Conservation (phyloP, 1,140 invertebrate species). For the Drosophila subobscura region DNA sequence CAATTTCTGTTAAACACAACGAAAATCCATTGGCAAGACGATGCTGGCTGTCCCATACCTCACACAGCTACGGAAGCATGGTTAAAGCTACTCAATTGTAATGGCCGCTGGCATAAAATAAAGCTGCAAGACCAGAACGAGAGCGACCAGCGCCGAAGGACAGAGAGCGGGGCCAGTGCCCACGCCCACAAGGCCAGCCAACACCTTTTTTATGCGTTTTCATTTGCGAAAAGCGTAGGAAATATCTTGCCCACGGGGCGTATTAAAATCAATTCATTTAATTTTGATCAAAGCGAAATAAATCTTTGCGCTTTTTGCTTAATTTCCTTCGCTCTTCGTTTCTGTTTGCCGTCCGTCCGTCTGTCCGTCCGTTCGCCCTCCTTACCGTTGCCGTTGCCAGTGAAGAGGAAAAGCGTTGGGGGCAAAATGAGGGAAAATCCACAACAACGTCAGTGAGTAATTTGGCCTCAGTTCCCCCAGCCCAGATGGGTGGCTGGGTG, state of each 20-base stretch:
- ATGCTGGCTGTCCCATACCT: slow-evolving; percentile 15
- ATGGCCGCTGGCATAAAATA: slow-evolving; percentile 56
- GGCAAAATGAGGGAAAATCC: slow-evolving; percentile 68
- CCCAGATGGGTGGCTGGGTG: too few species aligned
- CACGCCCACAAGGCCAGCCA: slow-evolving; percentile 45
- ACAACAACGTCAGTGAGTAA: slow-evolving; percentile 78
- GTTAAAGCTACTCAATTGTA: slow-evolving; percentile 58
- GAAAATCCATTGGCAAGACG: slow-evolving; percentile 61
- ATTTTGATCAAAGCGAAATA: slow-evolving; percentile 82
- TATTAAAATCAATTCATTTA: slow-evolving; percentile 83
- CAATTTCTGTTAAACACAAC: slow-evolving; percentile 58
- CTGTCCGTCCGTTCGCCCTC: slow-evolving; percentile 3
- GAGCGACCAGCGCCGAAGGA: too few species aligned
- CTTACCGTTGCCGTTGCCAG: neutral
- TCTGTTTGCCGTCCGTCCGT: neutral
- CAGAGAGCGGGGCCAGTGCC: neutral
- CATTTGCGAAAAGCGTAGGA: slow-evolving; percentile 70
- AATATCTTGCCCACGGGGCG: slow-evolving; percentile 81
- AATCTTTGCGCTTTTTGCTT: slow-evolving; percentile 82
- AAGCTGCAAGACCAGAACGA: slow-evolving; percentile 22
- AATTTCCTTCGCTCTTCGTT: slow-evolving; percentile 68
- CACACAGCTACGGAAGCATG: slow-evolving; percentile 24
- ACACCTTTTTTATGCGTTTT: slow-evolving; percentile 76
- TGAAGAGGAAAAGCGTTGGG: slow-evolving; percentile 5
- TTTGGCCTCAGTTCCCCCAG: slow-evolving; percentile 57